A percentile compares a stretch with the other conserved stretches of the same genome.
phyloP scores from a whole-genome alignment of 2,113 vertebrate species.

The Ctenodactylus gundi region DNA sequence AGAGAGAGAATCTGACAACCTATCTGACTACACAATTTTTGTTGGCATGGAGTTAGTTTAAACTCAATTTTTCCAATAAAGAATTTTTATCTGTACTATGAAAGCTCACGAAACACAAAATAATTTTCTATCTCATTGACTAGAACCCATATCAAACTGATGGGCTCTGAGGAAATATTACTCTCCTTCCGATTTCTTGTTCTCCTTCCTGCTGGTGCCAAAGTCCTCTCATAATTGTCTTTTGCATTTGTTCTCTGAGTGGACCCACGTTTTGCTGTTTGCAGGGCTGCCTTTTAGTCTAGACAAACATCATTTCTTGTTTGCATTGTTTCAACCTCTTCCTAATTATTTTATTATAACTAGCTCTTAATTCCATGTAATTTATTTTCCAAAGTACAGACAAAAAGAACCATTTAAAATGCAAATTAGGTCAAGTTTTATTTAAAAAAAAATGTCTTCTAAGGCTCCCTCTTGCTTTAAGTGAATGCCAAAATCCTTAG shows the following conservation, averaged over 20 bases:
- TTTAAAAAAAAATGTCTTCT: background rate
- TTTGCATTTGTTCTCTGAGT: background rate
- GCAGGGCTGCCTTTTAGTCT: background rate
- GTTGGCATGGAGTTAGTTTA: background rate
- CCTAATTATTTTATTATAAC: constrained; percentile 24
- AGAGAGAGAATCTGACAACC: background rate
- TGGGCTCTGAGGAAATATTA: background rate
- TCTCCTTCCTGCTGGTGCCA: background rate
- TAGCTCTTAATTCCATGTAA: background rate
- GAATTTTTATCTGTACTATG: background rate
- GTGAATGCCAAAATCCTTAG: background rate
- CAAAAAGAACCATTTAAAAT: background rate
- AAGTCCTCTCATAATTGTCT: background rate
- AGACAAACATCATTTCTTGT: background rate
- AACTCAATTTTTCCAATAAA: background rate
- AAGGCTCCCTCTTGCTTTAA: background rate
- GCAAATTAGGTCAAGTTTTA: constrained; percentile 5
- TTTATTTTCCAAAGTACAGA: background rate
- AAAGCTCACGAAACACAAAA: too few relatives aligned
- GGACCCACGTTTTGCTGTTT: background rate
- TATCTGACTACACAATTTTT: background rate
- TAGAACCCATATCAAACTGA: background rate
- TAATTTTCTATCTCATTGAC: background rate
- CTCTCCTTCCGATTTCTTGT: background rate
- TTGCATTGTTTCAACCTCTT: background rate